A percentile compares a stretch with the other conserved stretches of the same genome.
Conservation (phyloP, 2,888 invertebrate genomes). For the Chloroclysta siterata region DNA sequence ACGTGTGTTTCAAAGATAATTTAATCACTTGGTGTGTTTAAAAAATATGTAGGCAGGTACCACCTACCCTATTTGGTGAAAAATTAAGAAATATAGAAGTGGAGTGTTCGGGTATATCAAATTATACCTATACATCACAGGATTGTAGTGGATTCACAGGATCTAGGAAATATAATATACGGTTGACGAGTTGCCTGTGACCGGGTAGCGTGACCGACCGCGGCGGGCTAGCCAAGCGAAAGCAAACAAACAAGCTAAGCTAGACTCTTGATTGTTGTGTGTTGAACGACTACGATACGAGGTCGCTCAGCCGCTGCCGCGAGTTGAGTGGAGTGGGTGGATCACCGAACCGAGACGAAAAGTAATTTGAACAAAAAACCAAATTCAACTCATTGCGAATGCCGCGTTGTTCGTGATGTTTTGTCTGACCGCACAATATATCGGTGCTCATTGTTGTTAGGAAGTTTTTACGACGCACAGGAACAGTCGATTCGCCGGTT, state of each 20-base stretch:
- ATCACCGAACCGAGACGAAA: slow-evolving; percentile 83
- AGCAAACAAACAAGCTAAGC: not conserved
- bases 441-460: slow-evolving; percentile 80
- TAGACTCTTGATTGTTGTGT: slow-evolving; percentile 32
- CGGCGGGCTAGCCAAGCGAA: slow-evolving; percentile 29
- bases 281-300: not conserved
- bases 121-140: too few species aligned
- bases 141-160: too few species aligned
- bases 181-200: slow-evolving; percentile 54
- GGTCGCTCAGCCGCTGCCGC: slow-evolving; percentile 32
- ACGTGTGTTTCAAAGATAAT: too few species aligned
- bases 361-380: slow-evolving; percentile 84
- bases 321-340: slow-evolving; percentile 78
- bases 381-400: slow-evolving; percentile 83
- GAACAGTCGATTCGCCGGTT: slow-evolving; percentile 65
- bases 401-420: slow-evolving; percentile 80
- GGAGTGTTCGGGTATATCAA: too few species aligned
- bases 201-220: slow-evolving; percentile 49
- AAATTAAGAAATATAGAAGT: too few species aligned
- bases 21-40: too few species aligned
- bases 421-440: slow-evolving; percentile 84
- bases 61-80: slow-evolving; percentile 30
- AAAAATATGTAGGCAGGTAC: too few species aligned
- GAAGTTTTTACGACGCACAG: slow-evolving; percentile 66
- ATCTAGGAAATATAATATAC: slow-evolving; percentile 20